Conservation (phyloP, 2,797 vertebrate species). For the Lophius americanus region DNA sequence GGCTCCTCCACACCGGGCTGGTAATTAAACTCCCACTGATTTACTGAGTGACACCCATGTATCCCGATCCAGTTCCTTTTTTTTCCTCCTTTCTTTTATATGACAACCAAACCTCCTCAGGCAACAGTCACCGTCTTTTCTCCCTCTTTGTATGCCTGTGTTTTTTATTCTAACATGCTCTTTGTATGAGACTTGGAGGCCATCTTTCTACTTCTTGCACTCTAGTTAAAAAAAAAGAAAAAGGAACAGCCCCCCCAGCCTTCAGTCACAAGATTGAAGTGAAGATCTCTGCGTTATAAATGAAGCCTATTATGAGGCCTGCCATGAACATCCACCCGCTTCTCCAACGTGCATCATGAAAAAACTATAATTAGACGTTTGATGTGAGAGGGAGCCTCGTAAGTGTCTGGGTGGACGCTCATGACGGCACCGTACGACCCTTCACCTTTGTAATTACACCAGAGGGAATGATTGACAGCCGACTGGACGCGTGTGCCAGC, state of each 20-base stretch:
- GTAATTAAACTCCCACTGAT: conserved; percentile 97
- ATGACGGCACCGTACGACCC: conserved; percentile 42
- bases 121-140: conserved; percentile 77
- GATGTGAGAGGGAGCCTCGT: conserved; percentile 59
- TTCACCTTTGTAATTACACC: conserved; percentile 63
- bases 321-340: conserved; percentile 25
- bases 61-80: conserved; percentile 88
- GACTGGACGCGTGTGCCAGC: conserved; percentile 4
- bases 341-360: conserved; percentile 27
- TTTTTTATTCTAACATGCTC: conserved; percentile 41
- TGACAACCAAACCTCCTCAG: conserved; percentile 90
- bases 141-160: conserved; percentile 39
- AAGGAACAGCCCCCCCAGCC: conserved; percentile 35
- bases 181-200: conserved; percentile 55
- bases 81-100: conserved; percentile 80
- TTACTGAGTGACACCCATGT: conserved; percentile 97
- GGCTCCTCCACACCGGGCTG: conserved; percentile 86
- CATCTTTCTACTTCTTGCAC: conserved; percentile 51
- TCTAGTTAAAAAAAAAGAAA: conserved; percentile 20
- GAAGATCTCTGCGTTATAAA: conserved; percentile 58
- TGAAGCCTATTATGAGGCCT: conserved; percentile 57
- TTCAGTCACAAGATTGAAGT: conserved; percentile 66
- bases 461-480: conserved; percentile 53
- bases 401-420: conserved; percentile 63
- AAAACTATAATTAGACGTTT: conserved; percentile 63